phyloP scores from a whole-genome alignment of 2,113 vertebrate species.

The Phyllopteryx taeniolatus region DNA sequence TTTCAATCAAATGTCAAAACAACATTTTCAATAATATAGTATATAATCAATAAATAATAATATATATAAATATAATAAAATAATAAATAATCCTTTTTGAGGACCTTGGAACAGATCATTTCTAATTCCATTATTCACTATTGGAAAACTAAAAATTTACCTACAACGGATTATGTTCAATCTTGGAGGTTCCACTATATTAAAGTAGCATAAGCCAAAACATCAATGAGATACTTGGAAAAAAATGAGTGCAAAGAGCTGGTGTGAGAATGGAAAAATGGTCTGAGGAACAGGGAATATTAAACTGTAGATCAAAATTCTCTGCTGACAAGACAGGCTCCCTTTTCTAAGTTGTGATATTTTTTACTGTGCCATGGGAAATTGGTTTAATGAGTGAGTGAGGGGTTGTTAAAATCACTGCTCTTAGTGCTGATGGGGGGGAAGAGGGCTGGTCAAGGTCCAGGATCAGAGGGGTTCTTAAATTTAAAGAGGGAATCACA shows the following conservation, averaged over 20 bases:
- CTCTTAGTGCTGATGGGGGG: slow-evolving; percentile 18
- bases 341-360: slow-evolving; percentile 12
- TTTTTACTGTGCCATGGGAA: slow-evolving; percentile 13
- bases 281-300: slow-evolving; percentile 5
- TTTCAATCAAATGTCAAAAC: not conserved
- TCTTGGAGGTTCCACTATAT: not conserved
- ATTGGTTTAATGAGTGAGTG: slow-evolving; percentile 29
- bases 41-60: too few relatives aligned
- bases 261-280: not conserved
- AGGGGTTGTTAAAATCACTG: slow-evolving; percentile 29
- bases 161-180: not conserved
- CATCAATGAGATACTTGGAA: slow-evolving; percentile 16
- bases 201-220: not conserved
- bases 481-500: slow-evolving; percentile 7
- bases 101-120: too few relatives aligned
- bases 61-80: too few relatives aligned
- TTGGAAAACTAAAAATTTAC: not conserved
- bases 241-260: not conserved
- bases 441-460: slow-evolving; percentile 10
- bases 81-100: too few relatives aligned
- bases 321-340: slow-evolving; percentile 13
- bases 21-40: not conserved
- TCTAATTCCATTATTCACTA: too few relatives aligned
- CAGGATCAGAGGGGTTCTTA: slow-evolving; percentile 23
- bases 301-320: not conserved